Conservation (phyloP, 2,797 vertebrate genomes). For the Gymnoscopelus braueri region DNA sequence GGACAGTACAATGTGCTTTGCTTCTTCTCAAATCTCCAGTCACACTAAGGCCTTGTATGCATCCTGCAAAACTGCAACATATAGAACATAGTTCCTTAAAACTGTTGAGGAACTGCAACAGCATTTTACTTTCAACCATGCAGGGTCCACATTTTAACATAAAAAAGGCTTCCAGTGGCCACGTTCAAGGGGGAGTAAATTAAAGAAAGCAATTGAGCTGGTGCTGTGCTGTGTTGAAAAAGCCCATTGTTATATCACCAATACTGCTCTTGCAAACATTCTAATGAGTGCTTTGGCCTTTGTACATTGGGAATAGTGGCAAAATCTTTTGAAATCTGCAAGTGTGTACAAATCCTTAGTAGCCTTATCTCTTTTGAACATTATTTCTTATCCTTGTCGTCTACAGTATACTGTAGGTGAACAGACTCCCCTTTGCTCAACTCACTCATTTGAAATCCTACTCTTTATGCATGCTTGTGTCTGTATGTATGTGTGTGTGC, state of each 20-base stretch:
- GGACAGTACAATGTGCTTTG: conserved; percentile 34
- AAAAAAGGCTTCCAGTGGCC: not conserved
- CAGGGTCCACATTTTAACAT: not conserved
- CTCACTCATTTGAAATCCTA: conserved; percentile 57
- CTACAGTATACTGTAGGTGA: conserved; percentile 50
- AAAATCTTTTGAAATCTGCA: conserved; percentile 6
- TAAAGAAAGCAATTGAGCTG: conserved; percentile 17
- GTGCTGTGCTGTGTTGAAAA: conserved; percentile 14
- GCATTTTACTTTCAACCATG: not conserved
- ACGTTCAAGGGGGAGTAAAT: not conserved
- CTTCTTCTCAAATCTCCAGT: conserved; percentile 14
- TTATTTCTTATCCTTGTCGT: conserved; percentile 51
- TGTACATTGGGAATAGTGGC: conserved; percentile 7
- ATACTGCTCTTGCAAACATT: conserved; percentile 5
- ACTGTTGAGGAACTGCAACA: not conserved
- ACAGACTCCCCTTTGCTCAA: conserved; percentile 52
- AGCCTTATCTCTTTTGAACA: conserved; percentile 47
- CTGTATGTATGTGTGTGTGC: conserved; percentile 37
- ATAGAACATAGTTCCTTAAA: conserved; percentile 12
- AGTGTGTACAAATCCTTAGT: conserved; percentile 61
- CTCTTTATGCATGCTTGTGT: conserved; percentile 22
- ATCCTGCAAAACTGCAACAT: not conserved
- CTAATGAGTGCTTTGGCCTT: conserved; percentile 20
- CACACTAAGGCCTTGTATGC: conserved; percentile 46
- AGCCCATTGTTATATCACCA: not conserved